Evolutionary conservation across 2,888 invertebrate genomes (phyloP), one percentile per base, ranked within the genome.

Genomic region (Nasonia oneida): DNA sequence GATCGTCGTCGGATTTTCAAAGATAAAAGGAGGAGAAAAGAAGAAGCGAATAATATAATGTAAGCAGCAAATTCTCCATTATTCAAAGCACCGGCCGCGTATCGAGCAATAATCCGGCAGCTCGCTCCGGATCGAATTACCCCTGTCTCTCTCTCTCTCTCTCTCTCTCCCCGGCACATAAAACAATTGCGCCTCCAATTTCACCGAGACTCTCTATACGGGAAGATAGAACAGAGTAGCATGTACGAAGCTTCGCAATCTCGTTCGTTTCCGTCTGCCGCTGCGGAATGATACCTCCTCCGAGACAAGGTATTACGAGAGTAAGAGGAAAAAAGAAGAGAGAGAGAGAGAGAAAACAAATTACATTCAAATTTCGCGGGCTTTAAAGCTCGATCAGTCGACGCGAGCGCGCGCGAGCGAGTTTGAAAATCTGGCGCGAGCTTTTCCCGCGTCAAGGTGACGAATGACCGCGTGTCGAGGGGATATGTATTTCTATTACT

Each of bases 131-230:
- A 80, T 80, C 70, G 80, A 80, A 70, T 80, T 71, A 73, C 42
- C 23, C 6, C 80, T 39, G n/a, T 37, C 37, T 18, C n/a, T 37
- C 23, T 23, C 10, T 6, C 18, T 6, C n/a, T 6, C n/a, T 37
- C 37, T 18, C n/a, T 37, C 10, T 8, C 18, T 6, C n/a, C 0
- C 57, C 6, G 57, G 29, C 73, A 80, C 50, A 80, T 71, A 71
- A 80, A 71, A 80, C 80, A 80, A 71, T 71, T 37, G 80, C 37
- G n/a, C 70, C 70, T 80, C 71, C 80, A 80, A 71, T 80, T 71
- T 80, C 61, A 50, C 50, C 70, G 37, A 80, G 71, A 71, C 70
- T n/a, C 8, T 61, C 3, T 78, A 64, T 29, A 23, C 47, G 14
- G 74, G 4, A 74, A 50, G 53, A 29, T 0, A 8, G 23, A 37